Conservation (phyloP, 2,888 invertebrate genomes). For the Macrostomum cliftonense region DNA sequence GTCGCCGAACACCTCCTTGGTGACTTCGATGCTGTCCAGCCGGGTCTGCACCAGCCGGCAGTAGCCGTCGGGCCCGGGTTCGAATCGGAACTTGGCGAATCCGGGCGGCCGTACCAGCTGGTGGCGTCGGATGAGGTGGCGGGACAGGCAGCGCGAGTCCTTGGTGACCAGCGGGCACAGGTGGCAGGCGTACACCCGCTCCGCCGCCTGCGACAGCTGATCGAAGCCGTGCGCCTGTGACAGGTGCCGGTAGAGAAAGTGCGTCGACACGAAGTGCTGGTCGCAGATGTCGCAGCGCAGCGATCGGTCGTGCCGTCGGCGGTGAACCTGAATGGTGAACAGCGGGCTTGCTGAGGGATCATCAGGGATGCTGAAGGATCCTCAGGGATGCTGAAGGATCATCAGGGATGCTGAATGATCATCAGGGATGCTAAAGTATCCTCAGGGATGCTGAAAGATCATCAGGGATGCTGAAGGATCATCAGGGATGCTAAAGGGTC, state of each 20-base stretch:
- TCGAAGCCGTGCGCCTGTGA: too few relatives aligned
- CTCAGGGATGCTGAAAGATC: too few relatives aligned
- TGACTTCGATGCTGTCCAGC: background rate
- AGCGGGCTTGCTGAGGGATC: too few relatives aligned
- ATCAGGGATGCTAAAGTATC: too few relatives aligned
- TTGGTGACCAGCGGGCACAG: background rate
- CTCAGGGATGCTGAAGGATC: too few relatives aligned
- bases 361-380: too few relatives aligned
- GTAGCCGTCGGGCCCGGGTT: background rate
- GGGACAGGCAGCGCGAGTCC: background rate
- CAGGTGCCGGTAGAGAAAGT: background rate
- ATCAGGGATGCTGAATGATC: too few relatives aligned
- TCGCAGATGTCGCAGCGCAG: background rate
- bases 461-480: too few relatives aligned
- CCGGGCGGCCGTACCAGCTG: background rate
- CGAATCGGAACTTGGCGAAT: background rate
- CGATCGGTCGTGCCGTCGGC: background rate
- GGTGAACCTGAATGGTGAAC: too few relatives aligned
- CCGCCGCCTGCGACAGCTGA: too few relatives aligned
- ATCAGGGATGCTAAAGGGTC: too few relatives aligned
- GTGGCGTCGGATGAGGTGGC: background rate
- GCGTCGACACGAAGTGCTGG: background rate
- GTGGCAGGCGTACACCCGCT: conserved; percentile 1
- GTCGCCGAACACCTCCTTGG: background rate
- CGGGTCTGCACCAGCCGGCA: background rate